Base-by-base conservation (phyloP, 2,797 vertebrate genomes). In the Acanthurus lineatus region DNA sequence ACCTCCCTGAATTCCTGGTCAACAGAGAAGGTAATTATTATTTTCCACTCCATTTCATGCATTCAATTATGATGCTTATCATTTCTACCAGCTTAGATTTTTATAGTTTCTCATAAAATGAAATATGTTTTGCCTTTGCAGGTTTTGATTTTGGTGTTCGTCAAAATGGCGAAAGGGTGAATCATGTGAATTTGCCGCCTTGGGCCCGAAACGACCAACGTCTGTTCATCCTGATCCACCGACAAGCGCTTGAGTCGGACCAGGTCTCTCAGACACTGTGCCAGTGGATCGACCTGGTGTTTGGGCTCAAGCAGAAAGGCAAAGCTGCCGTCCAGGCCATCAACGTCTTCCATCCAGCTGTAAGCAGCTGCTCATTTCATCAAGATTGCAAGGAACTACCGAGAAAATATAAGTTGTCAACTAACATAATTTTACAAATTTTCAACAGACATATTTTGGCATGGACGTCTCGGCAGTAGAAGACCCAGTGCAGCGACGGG, bases 401-500 rank as follows among this genome's bases (percentile, higher is more conserved):
- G 10, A 19, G 32, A 56, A 28, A 67, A 57, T 15, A 5, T 25
- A 12, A 3, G 6, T 2, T 63, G 19, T 22, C 49, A 3, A 19
- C 40, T 81, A 16, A 85, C 16, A 3, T 2, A 10, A 0, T 4
- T 64, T 60, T 79, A 0, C 48, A 1, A 64, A 20, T 65, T 9
- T 45, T 62, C 62, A 32, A 11, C 89, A 99, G 98, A 99, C 98
- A 0, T 99, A 99, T 72, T 99, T 99, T 88, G 98, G 98, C 58
- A 99, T 99, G 98, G 98, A 99, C 48, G 98, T 99, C 47, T 99
- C 98, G 9, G 96, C 98, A 2, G 98, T 99, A 44, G 98, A 99
- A 87, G 98, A 99, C 88, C 96, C 98, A 0, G 98, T 99, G 64
- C 98, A 99, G 93, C 96, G 98, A 58, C 95, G 98, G 42, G 98